Evolutionary conservation across 2,797 vertebrate genomes (phyloP), one percentile per base, ranked within the genome.

Genomic region (Lacerta agilis): DNA sequence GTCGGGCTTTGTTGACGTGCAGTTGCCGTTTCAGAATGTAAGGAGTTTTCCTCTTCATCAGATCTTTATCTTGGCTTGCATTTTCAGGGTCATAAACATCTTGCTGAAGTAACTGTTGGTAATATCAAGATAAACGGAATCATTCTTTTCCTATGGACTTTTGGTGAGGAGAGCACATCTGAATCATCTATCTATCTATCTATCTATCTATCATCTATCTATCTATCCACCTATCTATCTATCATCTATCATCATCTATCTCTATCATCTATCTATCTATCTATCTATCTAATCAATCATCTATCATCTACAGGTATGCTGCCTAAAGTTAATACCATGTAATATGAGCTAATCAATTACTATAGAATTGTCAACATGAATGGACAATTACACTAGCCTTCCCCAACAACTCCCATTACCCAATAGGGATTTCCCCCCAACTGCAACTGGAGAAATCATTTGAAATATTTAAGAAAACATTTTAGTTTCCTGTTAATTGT

Each of bases 11-110:
- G 96, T 97, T 97, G 91, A 96, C 97, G 89, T 97, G 98, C 38
- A 97, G 94, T 91, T 99, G 98, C 88, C 98, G 96, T 96, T 99
- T 99, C 95, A 99, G 96, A 95, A 99, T 99, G 92, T 99, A 99
- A 8, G 99, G 99, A 2, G 98, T 98, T 97, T 99, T 99, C 89
- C 98, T 97, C 93, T 99, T 99, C 90, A 98, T 97, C 17, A 97
- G 96, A 66, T 96, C 98, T 13, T 97, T 98, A 89, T 97, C 97
- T 90, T 94, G 96, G 93, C 96, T 97, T 83, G 96, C 94, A 89
- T 96, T 97, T 85, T 97, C 97, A 94, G 96, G 79, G 75, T 98
- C 98, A 87, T 98, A 93, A 93, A 96, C 92, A 55, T 98, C 98
- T 93, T 97, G 95, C 64, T 96, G 97, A 91, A 97, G 94, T 83